Conservation (phyloP, 2,888 invertebrate genomes). For the Hydropsyche betteni region DNA sequence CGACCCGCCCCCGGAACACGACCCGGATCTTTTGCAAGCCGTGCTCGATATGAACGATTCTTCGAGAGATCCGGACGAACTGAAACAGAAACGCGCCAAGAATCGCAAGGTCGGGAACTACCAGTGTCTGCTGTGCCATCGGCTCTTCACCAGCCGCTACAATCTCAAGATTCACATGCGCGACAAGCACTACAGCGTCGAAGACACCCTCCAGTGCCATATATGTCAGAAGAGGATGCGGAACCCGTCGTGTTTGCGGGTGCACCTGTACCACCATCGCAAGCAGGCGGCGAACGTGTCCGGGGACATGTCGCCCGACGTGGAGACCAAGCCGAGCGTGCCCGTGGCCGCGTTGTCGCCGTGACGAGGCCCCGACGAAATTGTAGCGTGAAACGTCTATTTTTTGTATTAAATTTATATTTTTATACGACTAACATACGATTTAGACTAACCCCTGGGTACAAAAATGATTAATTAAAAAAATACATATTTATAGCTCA, state of each 20-base stretch:
- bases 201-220: slow-evolving; percentile 73
- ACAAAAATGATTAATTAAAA: slow-evolving; percentile 22
- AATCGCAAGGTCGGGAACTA: slow-evolving; percentile 64
- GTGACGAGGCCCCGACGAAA: background rate
- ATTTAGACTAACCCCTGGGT: slow-evolving; percentile 38
- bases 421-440: slow-evolving; percentile 10
- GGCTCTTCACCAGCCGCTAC: slow-evolving; percentile 73
- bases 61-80: slow-evolving; percentile 25
- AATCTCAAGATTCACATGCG: slow-evolving; percentile 77
- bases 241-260: slow-evolving; percentile 70
- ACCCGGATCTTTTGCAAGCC: background rate
- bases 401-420: background rate
- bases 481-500: slow-evolving; percentile 38
- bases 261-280: slow-evolving; percentile 73
- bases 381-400: background rate
- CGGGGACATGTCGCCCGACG: slow-evolving; percentile 13
- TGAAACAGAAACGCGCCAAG: slow-evolving; percentile 34
- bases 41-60: slow-evolving; percentile 17
- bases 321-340: background rate
- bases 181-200: slow-evolving; percentile 72
- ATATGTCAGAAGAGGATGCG: slow-evolving; percentile 76
- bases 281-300: slow-evolving; percentile 63
- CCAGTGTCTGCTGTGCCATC: slow-evolving; percentile 71
- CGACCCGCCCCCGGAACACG: slow-evolving; percentile 18
- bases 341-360: background rate